Base-by-base conservation (phyloP, 2,888 invertebrate species). In the Tetragonisca angustula region DNA sequence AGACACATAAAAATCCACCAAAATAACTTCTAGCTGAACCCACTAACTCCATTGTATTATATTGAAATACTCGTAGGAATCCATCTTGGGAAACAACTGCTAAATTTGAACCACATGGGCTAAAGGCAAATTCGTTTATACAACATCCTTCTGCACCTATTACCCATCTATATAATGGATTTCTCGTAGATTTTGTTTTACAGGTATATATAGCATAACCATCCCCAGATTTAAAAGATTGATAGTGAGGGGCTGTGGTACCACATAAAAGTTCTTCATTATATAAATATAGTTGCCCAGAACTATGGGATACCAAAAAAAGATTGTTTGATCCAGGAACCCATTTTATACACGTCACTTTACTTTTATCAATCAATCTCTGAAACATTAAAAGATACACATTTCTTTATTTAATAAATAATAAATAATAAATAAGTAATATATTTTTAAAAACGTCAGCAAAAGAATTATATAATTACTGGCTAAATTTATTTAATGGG, bases 281-380 rank as follows among this genome's bases (percentile, higher is more conserved):
- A 95, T 99, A 99, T 76, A 99, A 97, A 95, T 99, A 99, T 92
- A 99, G 96, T 94, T 99, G 98, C 32, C 99, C 99, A 81, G 99
- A 99, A 85, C 98, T 97, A 95, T 99, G 99, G 73, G 99, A 97
- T 81, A 98, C 98, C 91, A 99, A 96, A 95, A 99, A 99, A 91
- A 98, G 96, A 93, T 98, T 98, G 91, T 97, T 97, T 71, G 98
- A 99, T 79, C 98, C 98, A 32, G 99, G 99, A 90, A 99, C 97
- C 99, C 99, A 99, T 92, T 97, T 97, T 93, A 99, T 97, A 95
- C 99, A 99, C 64, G 99, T 99, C 91, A 99, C 98, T 92, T 98
- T 97, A 71, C 97, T 97, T 95, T 98, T 99, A 95, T 99, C 99
- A 93, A 99, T 98, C 94, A 98, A 95, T 94, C 98, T 96, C 97